These are phyloP conservation scores for Drosophila flavopinicola DNA, from an alignment of 2,888 invertebrate genomes.

Conservation along the genomic window DNA sequence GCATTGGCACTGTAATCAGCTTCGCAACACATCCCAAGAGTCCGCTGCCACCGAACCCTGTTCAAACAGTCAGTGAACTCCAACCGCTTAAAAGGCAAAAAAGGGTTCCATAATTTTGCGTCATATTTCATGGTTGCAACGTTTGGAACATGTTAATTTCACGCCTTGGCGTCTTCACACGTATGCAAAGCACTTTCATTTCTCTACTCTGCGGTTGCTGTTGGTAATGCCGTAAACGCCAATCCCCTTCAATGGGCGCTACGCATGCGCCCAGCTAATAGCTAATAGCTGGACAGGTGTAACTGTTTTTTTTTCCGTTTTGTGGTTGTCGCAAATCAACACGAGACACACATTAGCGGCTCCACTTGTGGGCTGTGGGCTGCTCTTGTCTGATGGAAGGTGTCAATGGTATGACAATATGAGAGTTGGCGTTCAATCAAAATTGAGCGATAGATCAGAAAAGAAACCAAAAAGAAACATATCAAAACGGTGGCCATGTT, in stretches of 20 bases:
- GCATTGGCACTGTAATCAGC: slow-evolving; percentile 31
- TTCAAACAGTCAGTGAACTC: slow-evolving; percentile 53
- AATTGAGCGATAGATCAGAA: slow-evolving; percentile 27
- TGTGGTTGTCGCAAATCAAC: slow-evolving; percentile 56
- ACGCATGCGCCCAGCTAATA: slow-evolving; percentile 55
- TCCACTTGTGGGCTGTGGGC: slow-evolving; percentile 21
- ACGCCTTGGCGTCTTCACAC: slow-evolving; percentile 33
- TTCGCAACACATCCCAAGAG: slow-evolving; percentile 22
- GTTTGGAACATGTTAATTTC: slow-evolving; percentile 64
- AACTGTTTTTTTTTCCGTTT: slow-evolving; percentile 4
- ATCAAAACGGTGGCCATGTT: slow-evolving; percentile 29
- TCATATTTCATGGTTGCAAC: slow-evolving; percentile 41
- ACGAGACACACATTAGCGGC: slow-evolving; percentile 45
- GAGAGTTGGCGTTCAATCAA: slow-evolving; percentile 33
- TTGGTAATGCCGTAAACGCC: slow-evolving; percentile 15
- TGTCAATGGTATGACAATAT: slow-evolving; percentile 55
- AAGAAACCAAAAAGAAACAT: slow-evolving; percentile 9
- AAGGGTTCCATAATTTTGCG: slow-evolving; percentile 49
- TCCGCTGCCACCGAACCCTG: background rate
- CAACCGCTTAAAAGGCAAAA: slow-evolving; percentile 1
- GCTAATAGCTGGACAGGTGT: slow-evolving; percentile 31
- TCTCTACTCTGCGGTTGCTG: slow-evolving; percentile 5
- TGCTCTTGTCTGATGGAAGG: slow-evolving; percentile 33
- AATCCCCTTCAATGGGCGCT: slow-evolving; percentile 30
- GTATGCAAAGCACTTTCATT: slow-evolving; percentile 72